These are phyloP conservation scores for Sclerodermus sp. DNA, from an alignment of 2,888 invertebrate species.

Conservation along the genomic window DNA sequence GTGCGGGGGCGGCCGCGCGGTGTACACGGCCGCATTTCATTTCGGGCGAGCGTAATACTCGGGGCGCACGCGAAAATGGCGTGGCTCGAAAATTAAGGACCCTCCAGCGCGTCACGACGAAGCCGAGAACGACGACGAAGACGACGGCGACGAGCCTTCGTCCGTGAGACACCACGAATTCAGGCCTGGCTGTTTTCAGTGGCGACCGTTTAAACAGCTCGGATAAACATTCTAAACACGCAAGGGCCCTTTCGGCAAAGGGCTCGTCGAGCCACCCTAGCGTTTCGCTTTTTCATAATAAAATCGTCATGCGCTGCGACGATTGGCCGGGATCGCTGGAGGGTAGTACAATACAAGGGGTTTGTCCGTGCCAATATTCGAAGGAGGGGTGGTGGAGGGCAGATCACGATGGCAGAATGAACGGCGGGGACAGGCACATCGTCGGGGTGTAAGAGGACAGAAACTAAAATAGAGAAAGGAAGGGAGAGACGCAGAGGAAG, in stretches of 20 bases:
- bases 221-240: conserved; percentile 36
- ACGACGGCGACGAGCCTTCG: conserved; percentile 5
- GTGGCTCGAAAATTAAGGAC: conserved; percentile 33
- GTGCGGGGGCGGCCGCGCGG: no score
- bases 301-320: conserved; percentile 49
- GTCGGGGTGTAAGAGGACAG: conserved; percentile 7
- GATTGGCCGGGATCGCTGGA: conserved; percentile 25
- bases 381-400: not conserved
- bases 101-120: conserved; percentile 31
- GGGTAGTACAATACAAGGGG: conserved; percentile 13
- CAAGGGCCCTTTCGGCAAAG: conserved; percentile 16
- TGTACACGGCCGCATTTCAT: conserved; percentile 20
- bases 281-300: conserved; percentile 48
- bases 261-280: conserved; percentile 35
- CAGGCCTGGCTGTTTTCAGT: conserved; percentile 1
- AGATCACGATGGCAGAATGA: conserved; percentile 2
- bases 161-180: no score
- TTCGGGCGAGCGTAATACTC: conserved; percentile 30
- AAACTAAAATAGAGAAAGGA: not conserved
- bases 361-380: not conserved
- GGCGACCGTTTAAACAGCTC: conserved; percentile 3
- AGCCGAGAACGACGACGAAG: conserved; percentile 11
- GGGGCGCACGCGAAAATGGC: conserved; percentile 37
- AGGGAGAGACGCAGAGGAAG: not conserved
- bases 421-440: conserved; percentile 8